Conservation (phyloP, 2,888 invertebrate species). For the Eupelmus urozonus region DNA sequence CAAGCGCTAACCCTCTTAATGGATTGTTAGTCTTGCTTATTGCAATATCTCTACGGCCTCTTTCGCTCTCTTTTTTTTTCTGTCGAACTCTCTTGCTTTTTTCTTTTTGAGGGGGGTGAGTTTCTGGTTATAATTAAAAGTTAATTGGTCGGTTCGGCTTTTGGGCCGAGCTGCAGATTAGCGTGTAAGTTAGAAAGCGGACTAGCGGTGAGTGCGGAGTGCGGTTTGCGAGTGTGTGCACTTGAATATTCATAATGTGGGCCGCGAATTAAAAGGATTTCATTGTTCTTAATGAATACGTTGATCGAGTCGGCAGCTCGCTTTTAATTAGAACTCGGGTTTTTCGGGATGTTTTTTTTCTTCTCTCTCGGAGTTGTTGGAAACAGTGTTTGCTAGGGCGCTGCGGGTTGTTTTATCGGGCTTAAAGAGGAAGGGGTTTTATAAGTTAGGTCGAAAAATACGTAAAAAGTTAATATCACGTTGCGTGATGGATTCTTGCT, state of each 20-base stretch:
- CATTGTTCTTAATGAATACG: conserved; percentile 45
- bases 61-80: not conserved
- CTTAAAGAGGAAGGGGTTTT: not conserved
- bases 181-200: conserved; percentile 28
- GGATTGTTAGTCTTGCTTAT: conserved; percentile 59
- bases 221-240: conserved; percentile 5
- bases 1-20: conserved; percentile 53
- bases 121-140: conserved; percentile 55
- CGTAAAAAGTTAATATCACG: not conserved
- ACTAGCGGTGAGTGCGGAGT: conserved; percentile 30
- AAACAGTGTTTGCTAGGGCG: not conserved
- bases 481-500: conserved; percentile 12
- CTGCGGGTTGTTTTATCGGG: not conserved
- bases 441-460: not conserved
- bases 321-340: conserved; percentile 38
- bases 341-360: not conserved
- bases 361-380: not conserved
- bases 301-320: conserved; percentile 15
- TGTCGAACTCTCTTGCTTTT: not conserved
- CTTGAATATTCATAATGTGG: conserved; percentile 54
- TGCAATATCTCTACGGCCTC: conserved; percentile 53
- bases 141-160: conserved; percentile 52
- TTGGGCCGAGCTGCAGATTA: not conserved
- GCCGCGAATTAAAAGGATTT: conserved; percentile 51
- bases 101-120: not conserved